Percentiles rank a stretch among this genome's conserved stretches.
These are phyloP conservation scores for Matsumyia berberina DNA, from an alignment of 2,888 invertebrate species.

Conservation along the genomic window DNA sequence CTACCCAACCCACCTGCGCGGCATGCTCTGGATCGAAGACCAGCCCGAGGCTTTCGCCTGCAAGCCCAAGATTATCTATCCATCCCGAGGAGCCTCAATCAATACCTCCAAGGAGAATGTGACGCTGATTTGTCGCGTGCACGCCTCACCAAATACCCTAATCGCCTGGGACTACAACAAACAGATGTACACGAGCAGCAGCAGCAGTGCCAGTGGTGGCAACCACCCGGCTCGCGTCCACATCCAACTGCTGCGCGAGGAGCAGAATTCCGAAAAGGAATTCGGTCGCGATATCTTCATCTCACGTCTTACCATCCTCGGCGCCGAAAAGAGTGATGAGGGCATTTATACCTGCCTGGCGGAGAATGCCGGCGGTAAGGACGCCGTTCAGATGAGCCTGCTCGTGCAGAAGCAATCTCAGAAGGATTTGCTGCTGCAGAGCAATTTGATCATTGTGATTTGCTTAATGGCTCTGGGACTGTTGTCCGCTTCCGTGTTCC, in stretches of 20 bases:
- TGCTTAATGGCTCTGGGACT: slow-evolving; percentile 81
- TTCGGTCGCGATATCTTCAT: slow-evolving; percentile 81
- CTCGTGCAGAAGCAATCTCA: slow-evolving; percentile 80
- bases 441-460: slow-evolving; percentile 81
- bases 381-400: slow-evolving; percentile 88
- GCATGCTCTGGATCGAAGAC: slow-evolving; percentile 89
- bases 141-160: slow-evolving; percentile 90
- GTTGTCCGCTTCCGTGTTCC: slow-evolving; percentile 81
- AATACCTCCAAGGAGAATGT: slow-evolving; percentile 88
- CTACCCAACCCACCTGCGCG: slow-evolving; percentile 89
- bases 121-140: slow-evolving; percentile 90
- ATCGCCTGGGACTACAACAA: slow-evolving; percentile 90
- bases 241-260: slow-evolving; percentile 81
- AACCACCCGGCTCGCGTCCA: slow-evolving; percentile 78
- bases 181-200: slow-evolving; percentile 78
- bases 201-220: slow-evolving; percentile 23
- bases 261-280: slow-evolving; percentile 81
- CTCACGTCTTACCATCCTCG: slow-evolving; percentile 87
- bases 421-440: slow-evolving; percentile 79
- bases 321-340: slow-evolving; percentile 87
- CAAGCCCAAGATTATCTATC: slow-evolving; percentile 89
- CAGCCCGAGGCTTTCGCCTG: slow-evolving; percentile 91
- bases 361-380: slow-evolving; percentile 91
- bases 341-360: slow-evolving; percentile 92
- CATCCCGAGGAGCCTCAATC: slow-evolving; percentile 86